Percentiles rank a stretch among this genome's conserved stretches.
These are phyloP conservation scores for Philopotamus ludificatus DNA, from an alignment of 1,140 invertebrate species.

Conservation along the genomic window DNA sequence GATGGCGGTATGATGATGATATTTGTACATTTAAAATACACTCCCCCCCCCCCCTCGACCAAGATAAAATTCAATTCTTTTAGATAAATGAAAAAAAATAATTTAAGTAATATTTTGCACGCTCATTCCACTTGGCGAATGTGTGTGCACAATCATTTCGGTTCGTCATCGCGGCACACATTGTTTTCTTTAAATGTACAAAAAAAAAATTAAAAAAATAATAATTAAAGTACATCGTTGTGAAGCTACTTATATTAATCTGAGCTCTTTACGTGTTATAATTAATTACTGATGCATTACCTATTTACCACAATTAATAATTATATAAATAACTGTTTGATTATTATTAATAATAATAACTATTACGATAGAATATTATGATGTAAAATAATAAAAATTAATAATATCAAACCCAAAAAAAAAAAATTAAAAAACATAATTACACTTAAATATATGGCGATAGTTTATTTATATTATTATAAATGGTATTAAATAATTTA, in stretches of 20 bases:
- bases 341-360: constrained; percentile 36
- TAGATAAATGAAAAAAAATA: background rate
- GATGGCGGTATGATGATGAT: constrained; percentile 30
- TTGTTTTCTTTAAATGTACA: background rate
- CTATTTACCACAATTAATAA: constrained; percentile 34
- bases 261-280: constrained; percentile 33
- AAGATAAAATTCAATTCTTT: constrained; percentile 27
- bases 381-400: constrained; percentile 41
- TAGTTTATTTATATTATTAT: constrained; percentile 42
- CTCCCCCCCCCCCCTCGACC: no score
- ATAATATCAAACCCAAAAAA: constrained; percentile 41
- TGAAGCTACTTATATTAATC: background rate
- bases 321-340: constrained; percentile 41
- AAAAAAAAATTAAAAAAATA: background rate
- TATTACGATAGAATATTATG: constrained; percentile 42
- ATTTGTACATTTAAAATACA: constrained; percentile 34
- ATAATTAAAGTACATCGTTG: background rate
- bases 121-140: no score
- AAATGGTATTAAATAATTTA: constrained; percentile 41
- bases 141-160: no score
- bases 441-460: constrained; percentile 42
- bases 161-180: background rate
- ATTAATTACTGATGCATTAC: constrained; percentile 35
- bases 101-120: background rate
- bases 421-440: constrained; percentile 40